These are phyloP conservation scores for Lamellibrachia luymesi DNA, from an alignment of 1,140 invertebrate species.

Conservation along the genomic window DNA sequence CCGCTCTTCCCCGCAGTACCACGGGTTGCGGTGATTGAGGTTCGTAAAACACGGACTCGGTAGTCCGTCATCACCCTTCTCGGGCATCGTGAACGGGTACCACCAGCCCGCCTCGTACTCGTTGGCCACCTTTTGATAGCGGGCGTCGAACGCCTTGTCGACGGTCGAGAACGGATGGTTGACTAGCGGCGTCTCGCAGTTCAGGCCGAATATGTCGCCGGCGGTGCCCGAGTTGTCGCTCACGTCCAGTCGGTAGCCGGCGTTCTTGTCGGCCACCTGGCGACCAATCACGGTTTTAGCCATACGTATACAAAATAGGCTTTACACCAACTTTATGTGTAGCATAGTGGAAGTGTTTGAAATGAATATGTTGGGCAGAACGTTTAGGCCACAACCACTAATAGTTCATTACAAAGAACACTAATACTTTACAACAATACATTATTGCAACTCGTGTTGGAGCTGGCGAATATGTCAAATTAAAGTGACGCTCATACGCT, in stretches of 20 bases:
- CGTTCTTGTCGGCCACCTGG: not conserved
- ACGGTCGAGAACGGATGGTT: not conserved
- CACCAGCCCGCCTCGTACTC: constrained; percentile 2
- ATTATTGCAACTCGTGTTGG: no score
- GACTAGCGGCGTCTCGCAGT: not conserved
- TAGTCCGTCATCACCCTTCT: not conserved
- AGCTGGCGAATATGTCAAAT: no score
- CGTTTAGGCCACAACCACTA: no score
- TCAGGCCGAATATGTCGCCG: not conserved
- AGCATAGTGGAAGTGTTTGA: no score
- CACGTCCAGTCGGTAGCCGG: not conserved
- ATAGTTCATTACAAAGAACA: no score
- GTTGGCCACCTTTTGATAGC: not conserved
- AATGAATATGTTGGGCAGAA: no score
- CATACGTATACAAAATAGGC: not conserved
- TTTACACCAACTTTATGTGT: no score
- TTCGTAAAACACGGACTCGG: not conserved
- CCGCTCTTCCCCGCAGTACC: not conserved
- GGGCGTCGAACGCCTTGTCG: not conserved
- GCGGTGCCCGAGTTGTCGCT: not conserved
- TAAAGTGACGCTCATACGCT: no score
- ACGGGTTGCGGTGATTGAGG: not conserved
- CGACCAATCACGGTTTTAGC: not conserved
- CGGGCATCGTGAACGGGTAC: not conserved
- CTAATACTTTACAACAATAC: no score